Evolutionary conservation across 2,888 invertebrate species (phyloP).

Genomic region (Agrotis ipsilon): DNA sequence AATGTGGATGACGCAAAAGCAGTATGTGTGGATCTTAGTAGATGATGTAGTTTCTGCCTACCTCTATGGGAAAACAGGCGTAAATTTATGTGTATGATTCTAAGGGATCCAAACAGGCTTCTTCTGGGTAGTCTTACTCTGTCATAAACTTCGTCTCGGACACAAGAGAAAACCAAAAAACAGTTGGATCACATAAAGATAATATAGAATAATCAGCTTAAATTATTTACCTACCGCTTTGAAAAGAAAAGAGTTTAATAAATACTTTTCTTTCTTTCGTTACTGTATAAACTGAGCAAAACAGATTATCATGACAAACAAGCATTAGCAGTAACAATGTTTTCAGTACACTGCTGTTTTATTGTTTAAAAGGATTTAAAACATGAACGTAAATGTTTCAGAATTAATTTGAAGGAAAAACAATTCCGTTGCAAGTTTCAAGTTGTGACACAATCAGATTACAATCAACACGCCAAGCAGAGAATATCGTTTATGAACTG

Average conservation of each 20-base stretch:
- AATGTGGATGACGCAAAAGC: too few relatives aligned
- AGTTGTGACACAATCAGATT: constrained; percentile 7
- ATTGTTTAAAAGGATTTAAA: constrained; percentile 15
- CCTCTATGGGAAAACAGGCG: too few relatives aligned
- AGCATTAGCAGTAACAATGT: constrained; percentile 14
- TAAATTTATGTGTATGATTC: too few relatives aligned
- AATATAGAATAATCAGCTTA: neutral
- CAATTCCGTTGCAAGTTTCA: constrained; percentile 2
- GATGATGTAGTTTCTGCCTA: too few relatives aligned
- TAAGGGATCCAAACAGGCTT: too few relatives aligned
- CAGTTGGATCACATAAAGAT: too few relatives aligned
- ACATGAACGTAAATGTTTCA: constrained; percentile 4
- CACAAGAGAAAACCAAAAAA: too few relatives aligned
- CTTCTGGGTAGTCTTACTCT: too few relatives aligned
- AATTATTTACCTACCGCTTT: neutral
- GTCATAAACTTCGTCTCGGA: too few relatives aligned
- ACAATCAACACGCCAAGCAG: neutral
- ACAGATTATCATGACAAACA: constrained; percentile 30
- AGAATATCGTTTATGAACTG: neutral
- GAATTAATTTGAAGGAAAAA: neutral
- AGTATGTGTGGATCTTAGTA: too few relatives aligned
- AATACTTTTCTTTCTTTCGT: neutral
- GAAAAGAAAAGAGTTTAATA: neutral
- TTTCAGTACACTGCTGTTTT: neutral
- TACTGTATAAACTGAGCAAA: neutral